These are phyloP conservation scores for Etheostoma perlongum DNA, from an alignment of 2,797 vertebrate species.

Conservation along the genomic window DNA sequence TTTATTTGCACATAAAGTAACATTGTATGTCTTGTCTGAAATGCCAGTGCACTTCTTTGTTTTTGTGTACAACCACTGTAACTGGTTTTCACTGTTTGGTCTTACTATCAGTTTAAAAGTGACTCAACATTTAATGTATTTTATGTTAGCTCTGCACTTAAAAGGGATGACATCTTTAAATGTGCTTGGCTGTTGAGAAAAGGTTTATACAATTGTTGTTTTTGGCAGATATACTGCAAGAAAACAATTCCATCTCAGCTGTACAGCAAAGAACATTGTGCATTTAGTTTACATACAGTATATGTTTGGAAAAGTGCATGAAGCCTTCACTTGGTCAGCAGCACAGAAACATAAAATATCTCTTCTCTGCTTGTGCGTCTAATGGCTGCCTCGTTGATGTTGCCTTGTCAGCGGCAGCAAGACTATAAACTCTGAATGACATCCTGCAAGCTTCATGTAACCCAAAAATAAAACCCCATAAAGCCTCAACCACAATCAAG, in stretches of 20 bases:
- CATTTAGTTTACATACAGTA: conserved; percentile 27
- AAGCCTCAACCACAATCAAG: conserved; percentile 27
- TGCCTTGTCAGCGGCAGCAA: conserved; percentile 34
- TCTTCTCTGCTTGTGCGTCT: conserved; percentile 28
- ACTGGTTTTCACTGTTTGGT: conserved; percentile 50
- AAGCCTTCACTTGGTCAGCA: conserved; percentile 42
- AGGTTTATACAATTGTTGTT: conserved; percentile 14
- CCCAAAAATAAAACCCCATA: conserved; percentile 18
- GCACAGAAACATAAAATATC: conserved; percentile 25
- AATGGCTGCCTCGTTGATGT: conserved; percentile 37
- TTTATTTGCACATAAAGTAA: conserved; percentile 82
- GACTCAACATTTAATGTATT: conserved; percentile 21
- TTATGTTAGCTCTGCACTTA: conserved; percentile 29
- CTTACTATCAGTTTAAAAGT: conserved; percentile 43
- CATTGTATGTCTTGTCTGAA: conserved; percentile 67
- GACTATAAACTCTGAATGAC: conserved; percentile 13
- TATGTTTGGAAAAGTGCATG: conserved; percentile 46
- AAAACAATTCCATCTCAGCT: conserved; percentile 27
- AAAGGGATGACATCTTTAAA: conserved; percentile 26
- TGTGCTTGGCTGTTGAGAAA: conserved; percentile 14
- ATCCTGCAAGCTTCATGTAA: conserved; percentile 11
- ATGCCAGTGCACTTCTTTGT: conserved; percentile 59
- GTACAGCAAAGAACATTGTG: conserved; percentile 37
- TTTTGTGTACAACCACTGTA: conserved; percentile 44
- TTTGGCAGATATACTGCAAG: conserved; percentile 38